phyloP scores from a whole-genome alignment of 2,113 vertebrate genomes.

The Azemiops feae region DNA sequence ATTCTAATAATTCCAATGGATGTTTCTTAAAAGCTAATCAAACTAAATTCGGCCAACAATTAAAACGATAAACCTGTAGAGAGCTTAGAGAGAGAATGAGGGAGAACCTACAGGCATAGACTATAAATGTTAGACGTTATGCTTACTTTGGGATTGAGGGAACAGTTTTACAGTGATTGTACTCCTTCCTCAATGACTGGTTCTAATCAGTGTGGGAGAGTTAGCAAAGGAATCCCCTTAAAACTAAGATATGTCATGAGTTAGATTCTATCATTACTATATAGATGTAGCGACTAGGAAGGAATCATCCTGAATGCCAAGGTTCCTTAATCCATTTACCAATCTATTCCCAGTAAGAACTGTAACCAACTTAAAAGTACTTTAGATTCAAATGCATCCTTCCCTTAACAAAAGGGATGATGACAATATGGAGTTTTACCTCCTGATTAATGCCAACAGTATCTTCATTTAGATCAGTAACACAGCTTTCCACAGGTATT shows the following conservation, averaged over 20 bases:
- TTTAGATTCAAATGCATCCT: background rate
- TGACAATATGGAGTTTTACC: background rate
- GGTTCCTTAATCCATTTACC: background rate
- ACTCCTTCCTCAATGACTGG: background rate
- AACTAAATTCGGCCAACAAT: background rate
- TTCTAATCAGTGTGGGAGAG: background rate
- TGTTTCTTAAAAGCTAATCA: background rate
- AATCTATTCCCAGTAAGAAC: background rate
- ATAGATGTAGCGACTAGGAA: background rate
- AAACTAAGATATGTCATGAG: background rate
- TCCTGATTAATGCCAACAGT: slow-evolving; percentile 3
- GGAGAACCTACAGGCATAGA: background rate
- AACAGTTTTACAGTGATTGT: background rate
- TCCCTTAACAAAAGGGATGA: background rate
- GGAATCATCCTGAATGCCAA: background rate
- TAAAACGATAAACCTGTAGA: background rate
- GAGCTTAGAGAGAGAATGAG: background rate
- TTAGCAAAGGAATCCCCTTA: background rate
- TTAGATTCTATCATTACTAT: background rate
- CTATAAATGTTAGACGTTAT: background rate
- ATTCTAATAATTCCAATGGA: background rate
- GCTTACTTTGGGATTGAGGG: background rate
- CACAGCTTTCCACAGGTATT: slow-evolving; percentile 9
- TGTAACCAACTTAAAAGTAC: background rate
- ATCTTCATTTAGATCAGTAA: slow-evolving; percentile 5